Evolutionary conservation across 2,888 invertebrate species (phyloP).

Genomic region (Troilus luridus): DNA sequence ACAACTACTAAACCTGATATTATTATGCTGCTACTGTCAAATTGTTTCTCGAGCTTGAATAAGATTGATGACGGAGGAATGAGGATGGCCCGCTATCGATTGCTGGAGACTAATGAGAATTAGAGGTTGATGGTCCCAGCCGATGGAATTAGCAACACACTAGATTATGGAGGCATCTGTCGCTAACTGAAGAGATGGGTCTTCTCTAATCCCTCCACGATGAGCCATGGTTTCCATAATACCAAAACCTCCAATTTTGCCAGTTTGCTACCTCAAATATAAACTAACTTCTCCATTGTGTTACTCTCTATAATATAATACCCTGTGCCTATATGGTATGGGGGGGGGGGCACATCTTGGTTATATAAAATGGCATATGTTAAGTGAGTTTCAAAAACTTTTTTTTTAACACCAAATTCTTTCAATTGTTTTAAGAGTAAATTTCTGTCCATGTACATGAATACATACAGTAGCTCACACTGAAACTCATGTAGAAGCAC

Average conservation of each 20-base stretch:
- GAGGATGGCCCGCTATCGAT: neutral
- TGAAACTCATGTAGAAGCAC: too few species aligned
- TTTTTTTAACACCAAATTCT: too few species aligned
- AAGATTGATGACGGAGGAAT: constrained; percentile 9
- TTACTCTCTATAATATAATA: too few species aligned
- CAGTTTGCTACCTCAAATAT: neutral
- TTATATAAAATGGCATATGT: too few species aligned
- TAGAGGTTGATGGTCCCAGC: neutral
- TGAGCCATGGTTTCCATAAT: neutral
- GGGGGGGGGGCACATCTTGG: too few species aligned
- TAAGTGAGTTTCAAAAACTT: too few species aligned
- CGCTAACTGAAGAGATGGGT: neutral
- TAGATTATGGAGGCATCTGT: constrained; percentile 1
- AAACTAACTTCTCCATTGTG: neutral
- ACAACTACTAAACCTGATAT: neutral
- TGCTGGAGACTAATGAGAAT: neutral
- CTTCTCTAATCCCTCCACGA: neutral
- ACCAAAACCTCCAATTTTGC: neutral
- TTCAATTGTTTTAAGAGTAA: too few species aligned
- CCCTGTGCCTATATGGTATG: too few species aligned
- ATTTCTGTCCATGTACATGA: too few species aligned
- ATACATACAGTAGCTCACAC: too few species aligned
- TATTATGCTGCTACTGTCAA: neutral
- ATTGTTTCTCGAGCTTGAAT: neutral
- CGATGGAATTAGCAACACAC: neutral